phyloP scores from a whole-genome alignment of 1,140 invertebrate genomes.

The Dryas iulia region DNA sequence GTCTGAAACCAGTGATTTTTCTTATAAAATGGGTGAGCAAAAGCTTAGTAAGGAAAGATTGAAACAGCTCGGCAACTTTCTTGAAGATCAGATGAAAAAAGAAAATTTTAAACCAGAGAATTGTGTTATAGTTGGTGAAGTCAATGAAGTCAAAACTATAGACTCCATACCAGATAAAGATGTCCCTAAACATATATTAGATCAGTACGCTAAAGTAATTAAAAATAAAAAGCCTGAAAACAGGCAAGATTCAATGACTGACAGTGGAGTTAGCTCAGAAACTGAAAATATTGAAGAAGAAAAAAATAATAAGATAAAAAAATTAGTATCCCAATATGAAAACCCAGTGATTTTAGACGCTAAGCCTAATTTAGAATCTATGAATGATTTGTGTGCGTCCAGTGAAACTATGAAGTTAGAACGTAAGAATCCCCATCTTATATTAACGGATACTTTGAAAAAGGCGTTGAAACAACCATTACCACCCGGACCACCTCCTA shows the following conservation, averaged over 20 bases:
- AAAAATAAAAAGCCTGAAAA: constrained; percentile 71
- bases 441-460: constrained; percentile 81
- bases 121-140: constrained; percentile 37
- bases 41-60: constrained; percentile 67
- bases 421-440: constrained; percentile 66
- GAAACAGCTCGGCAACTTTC: constrained; percentile 59
- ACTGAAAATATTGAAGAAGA: constrained; percentile 72
- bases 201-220: constrained; percentile 77
- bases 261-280: constrained; percentile 77
- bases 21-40: constrained; percentile 63
- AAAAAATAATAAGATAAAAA: constrained; percentile 49
- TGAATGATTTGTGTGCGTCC: constrained; percentile 58
- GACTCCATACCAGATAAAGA: constrained; percentile 63
- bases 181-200: constrained; percentile 72
- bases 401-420: constrained; percentile 70
- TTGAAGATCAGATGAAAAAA: constrained; percentile 73
- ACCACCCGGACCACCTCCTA: constrained; percentile 84
- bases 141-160: constrained; percentile 22
- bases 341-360: constrained; percentile 32
- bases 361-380: constrained; percentile 46
- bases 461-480: constrained; percentile 83
- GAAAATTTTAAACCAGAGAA: constrained; percentile 56
- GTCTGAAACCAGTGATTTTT: constrained; percentile 63
- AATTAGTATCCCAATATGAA: constrained; percentile 56
- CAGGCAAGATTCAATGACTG: constrained; percentile 68